Evolutionary conservation across 2,797 vertebrate species (phyloP).

Genomic region (Sardinella longiceps): DNA sequence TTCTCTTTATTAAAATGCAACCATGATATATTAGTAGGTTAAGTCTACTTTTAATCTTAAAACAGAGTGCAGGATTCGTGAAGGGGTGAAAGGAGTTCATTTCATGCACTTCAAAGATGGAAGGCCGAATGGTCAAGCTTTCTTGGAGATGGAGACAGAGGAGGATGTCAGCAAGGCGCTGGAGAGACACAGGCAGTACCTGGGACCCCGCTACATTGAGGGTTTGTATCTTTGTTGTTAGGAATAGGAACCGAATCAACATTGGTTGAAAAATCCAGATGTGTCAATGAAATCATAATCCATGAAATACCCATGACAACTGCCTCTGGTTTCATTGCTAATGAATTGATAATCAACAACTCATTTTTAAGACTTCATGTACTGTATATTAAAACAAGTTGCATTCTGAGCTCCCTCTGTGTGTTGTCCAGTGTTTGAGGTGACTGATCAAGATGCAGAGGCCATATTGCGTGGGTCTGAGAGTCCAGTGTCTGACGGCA

Average conservation of each 20-base stretch:
- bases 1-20: background rate
- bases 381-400: background rate
- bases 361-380: background rate
- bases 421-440: constrained; percentile 82
- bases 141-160: constrained; percentile 89
- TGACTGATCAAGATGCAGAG: constrained; percentile 85
- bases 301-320: no score
- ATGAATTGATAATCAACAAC: background rate
- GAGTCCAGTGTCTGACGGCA: constrained; percentile 55
- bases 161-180: constrained; percentile 87
- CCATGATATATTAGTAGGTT: no score
- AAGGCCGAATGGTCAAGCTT: constrained; percentile 82
- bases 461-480: constrained; percentile 70
- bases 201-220: constrained; percentile 92
- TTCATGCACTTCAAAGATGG: constrained; percentile 80
- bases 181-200: constrained; percentile 87
- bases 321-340: no score
- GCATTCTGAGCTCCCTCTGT: background rate
- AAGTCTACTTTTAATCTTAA: background rate
- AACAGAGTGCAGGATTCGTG: constrained; percentile 86
- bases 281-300: background rate
- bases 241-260: background rate
- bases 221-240: constrained; percentile 67
- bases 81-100: constrained; percentile 86
- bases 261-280: background rate